phyloP scores from a whole-genome alignment of 2,113 vertebrate species.

The Machaerirhynchus nigripectus region DNA sequence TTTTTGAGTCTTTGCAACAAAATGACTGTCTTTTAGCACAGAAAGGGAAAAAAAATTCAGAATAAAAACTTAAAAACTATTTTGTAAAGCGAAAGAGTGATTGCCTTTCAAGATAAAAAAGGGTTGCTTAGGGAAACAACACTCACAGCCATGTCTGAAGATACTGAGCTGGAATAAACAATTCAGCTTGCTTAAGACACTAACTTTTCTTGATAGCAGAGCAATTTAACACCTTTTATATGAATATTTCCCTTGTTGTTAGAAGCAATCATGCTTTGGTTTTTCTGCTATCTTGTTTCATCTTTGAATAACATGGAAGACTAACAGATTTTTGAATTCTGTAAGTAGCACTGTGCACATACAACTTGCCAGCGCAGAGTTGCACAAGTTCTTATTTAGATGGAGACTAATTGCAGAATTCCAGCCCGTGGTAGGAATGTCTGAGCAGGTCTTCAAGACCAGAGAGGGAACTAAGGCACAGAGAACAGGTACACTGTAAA shows the following conservation, averaged over 20 bases:
- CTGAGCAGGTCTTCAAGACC: conserved; percentile 25
- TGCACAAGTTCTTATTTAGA: background rate
- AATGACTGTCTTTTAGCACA: background rate
- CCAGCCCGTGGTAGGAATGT: background rate
- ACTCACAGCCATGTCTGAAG: background rate
- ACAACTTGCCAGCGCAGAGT: background rate
- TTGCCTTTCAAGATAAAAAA: background rate
- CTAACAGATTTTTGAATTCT: background rate
- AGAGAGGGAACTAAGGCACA: background rate
- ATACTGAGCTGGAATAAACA: background rate
- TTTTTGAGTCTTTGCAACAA: background rate
- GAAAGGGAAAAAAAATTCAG: background rate
- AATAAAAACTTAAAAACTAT: background rate
- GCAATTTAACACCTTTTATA: background rate
- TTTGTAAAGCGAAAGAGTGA: background rate
- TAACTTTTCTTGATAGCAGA: background rate
- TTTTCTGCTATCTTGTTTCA: background rate
- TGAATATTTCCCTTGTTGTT: background rate
- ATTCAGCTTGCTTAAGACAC: background rate
- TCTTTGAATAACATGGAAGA: background rate
- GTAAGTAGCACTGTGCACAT: background rate
- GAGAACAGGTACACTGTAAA: background rate
- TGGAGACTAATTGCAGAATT: conserved; percentile 14
- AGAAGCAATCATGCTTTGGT: background rate
- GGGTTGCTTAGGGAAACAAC: background rate